Evolutionary conservation across 2,113 vertebrate genomes (phyloP).

Genomic region (Scartelaos histophorus): DNA sequence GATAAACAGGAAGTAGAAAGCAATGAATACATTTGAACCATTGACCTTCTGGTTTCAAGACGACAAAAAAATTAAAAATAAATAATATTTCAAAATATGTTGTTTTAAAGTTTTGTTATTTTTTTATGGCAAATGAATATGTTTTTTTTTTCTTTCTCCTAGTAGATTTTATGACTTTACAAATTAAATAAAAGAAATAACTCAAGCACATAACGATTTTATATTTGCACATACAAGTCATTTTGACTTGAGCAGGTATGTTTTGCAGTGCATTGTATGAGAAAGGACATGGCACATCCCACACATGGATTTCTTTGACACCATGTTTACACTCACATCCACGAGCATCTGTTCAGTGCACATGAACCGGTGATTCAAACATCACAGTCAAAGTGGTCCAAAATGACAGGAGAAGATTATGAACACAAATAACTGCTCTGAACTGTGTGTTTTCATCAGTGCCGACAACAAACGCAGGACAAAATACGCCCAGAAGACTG

Average conservation of each 20-base stretch:
- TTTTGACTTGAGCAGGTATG: not conserved
- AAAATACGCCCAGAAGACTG: slow-evolving; percentile 92
- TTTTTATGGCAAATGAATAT: too few relatives aligned
- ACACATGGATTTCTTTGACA: slow-evolving; percentile 26
- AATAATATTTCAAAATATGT: too few relatives aligned
- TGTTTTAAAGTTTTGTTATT: too few relatives aligned
- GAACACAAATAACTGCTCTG: slow-evolving; percentile 32
- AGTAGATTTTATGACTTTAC: too few relatives aligned
- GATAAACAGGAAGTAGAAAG: too few relatives aligned
- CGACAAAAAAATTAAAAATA: too few relatives aligned
- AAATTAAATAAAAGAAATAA: not conserved
- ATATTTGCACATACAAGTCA: not conserved
- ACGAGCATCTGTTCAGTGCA: slow-evolving; percentile 35
- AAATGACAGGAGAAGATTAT: not conserved
- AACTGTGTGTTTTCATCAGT: slow-evolving; percentile 74
- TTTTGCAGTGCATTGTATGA: not conserved
- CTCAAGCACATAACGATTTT: not conserved
- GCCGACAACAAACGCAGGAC: slow-evolving; percentile 95
- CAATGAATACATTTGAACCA: too few relatives aligned
- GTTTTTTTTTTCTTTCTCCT: too few relatives aligned
- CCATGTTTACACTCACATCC: slow-evolving; percentile 20
- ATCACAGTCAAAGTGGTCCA: slow-evolving; percentile 21
- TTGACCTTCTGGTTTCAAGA: too few relatives aligned
- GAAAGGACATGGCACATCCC: slow-evolving; percentile 3
- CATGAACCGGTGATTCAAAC: slow-evolving; percentile 17